phyloP scores from a whole-genome alignment of 2,888 invertebrate species.

The Zeuzera pyrina region DNA sequence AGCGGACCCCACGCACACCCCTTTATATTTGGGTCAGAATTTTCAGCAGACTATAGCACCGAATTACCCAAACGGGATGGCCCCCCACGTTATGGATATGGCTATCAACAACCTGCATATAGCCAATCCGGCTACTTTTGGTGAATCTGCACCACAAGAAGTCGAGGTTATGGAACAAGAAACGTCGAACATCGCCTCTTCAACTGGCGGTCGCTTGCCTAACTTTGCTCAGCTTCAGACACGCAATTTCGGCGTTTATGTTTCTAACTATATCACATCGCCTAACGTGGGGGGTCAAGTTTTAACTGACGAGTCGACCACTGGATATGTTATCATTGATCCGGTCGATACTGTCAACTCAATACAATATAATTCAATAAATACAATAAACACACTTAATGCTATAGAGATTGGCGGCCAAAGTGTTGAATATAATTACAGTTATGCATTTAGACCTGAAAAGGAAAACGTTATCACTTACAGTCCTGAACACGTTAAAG shows the following conservation, averaged over 20 bases:
- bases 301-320: slow-evolving; percentile 67
- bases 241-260: slow-evolving; percentile 70
- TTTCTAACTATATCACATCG: slow-evolving; percentile 72
- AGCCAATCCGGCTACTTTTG: slow-evolving; percentile 88
- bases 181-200: slow-evolving; percentile 38
- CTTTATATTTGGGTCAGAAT: slow-evolving; percentile 75
- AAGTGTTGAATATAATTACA: slow-evolving; percentile 51
- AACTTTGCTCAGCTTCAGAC: slow-evolving; percentile 78
- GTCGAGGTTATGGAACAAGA: slow-evolving; percentile 65
- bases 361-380: slow-evolving; percentile 52
- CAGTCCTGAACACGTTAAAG: slow-evolving; percentile 42
- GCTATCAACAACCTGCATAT: slow-evolving; percentile 78
- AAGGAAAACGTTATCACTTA: slow-evolving; percentile 54
- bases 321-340: slow-evolving; percentile 61
- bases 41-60: slow-evolving; percentile 74
- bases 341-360: slow-evolving; percentile 49
- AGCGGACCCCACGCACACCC: slow-evolving; percentile 74
- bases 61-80: slow-evolving; percentile 88
- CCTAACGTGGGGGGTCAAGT: slow-evolving; percentile 87
- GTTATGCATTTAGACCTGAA: slow-evolving; percentile 42
- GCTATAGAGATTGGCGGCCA: slow-evolving; percentile 44
- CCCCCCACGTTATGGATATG: slow-evolving; percentile 88
- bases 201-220: slow-evolving; percentile 69
- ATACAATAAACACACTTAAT: slow-evolving; percentile 48
- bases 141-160: slow-evolving; percentile 74